Base-by-base conservation (phyloP, 2,888 invertebrate genomes). In the Masnerella sp. region DNA sequence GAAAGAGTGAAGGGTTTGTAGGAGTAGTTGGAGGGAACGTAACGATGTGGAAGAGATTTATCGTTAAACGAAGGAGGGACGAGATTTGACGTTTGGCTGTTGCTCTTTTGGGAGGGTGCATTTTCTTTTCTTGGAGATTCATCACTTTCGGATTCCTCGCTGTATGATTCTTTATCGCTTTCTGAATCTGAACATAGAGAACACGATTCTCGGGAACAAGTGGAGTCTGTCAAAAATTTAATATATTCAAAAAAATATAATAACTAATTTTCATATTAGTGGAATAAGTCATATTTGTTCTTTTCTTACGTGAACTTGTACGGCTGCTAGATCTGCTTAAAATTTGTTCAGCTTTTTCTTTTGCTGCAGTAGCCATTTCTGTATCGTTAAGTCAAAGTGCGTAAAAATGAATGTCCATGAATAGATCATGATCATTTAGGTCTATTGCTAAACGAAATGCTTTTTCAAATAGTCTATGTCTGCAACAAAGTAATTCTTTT, bases 361-460 rank as follows among this genome's bases (percentile, higher is more conserved):
- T 90, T 2, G 95, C 93, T 74, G 94, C 94, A 2, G 89, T 89
- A 0, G 93, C 92, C 83, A 95, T 91, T 75, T 90, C 90, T 1
- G 89, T 85, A 78, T 91, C 91, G 1, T 90, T 90, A 61, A 91
- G 89, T 28, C 90, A 88, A 52, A 90, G 88, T n/a, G 95, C 94
- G 36, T 92, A 91, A 88, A 93, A 93, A 82, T 92, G 92, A 59
- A 94, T 90, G 88, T 96, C 96, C 91, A 93, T 92, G 84, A 95
- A 96, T 69, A 96, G 90, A 88, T 97, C 96, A 86, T 94, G 93
- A 82, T 95, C 95, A 52, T 92, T 92, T 75, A 96, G 90, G 86
- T 96, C 96, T 77, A 96, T 94, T 0, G 95, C 96, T 68, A 96
- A 88, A 64, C 95, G 91, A 81, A 96, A 93, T 1, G 96, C 95